Conservation (phyloP, 2,797 vertebrate genomes). For the Champsocephalus gunnari region DNA sequence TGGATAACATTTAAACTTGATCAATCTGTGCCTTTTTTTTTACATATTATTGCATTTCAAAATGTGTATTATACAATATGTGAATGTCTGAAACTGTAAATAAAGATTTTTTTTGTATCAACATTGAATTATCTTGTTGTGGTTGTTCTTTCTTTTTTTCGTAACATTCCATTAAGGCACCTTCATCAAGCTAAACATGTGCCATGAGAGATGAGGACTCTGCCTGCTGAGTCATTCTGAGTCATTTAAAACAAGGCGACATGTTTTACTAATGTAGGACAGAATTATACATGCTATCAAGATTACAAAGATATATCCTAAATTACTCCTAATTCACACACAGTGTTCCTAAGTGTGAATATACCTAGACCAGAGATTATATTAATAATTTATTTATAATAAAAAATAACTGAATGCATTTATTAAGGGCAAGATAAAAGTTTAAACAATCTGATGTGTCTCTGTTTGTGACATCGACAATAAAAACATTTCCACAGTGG, state of each 20-base stretch:
- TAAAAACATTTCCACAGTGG: no score
- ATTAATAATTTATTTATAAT: neutral
- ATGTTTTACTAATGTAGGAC: neutral
- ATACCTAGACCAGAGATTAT: neutral
- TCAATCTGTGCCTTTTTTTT: slow-evolving; percentile 14
- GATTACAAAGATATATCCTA: neutral
- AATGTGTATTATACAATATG: slow-evolving; percentile 12
- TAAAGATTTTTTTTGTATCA: slow-evolving; percentile 59
- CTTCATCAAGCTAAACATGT: neutral
- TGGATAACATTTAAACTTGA: neutral
- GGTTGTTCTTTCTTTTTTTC: neutral
- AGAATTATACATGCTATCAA: neutral
- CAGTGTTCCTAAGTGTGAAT: neutral
- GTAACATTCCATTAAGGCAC: neutral
- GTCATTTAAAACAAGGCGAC: neutral
- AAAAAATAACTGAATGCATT: neutral
- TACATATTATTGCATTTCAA: slow-evolving; percentile 48
- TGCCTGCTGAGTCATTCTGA: neutral
- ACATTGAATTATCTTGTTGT: slow-evolving; percentile 6
- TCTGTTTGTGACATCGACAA: neutral
- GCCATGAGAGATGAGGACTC: neutral
- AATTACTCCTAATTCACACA: neutral
- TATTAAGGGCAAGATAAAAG: no score
- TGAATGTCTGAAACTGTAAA: slow-evolving; percentile 63
- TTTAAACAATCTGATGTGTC: neutral